These are phyloP conservation scores for Oxyura jamaicensis DNA, from an alignment of 2,113 vertebrate genomes.

Conservation along the genomic window DNA sequence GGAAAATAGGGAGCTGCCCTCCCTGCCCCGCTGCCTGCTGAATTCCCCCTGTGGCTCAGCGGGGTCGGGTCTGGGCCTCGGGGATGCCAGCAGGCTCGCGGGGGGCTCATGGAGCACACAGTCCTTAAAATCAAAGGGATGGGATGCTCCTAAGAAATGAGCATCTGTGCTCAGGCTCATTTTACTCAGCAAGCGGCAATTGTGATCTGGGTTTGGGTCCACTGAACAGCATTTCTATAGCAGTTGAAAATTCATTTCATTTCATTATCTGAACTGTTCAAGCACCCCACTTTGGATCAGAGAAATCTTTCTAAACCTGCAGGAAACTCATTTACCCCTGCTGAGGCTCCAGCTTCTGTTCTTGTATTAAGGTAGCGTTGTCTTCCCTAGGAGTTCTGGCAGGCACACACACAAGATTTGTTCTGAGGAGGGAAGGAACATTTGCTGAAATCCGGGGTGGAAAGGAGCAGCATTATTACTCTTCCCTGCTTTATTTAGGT, in stretches of 20 bases:
- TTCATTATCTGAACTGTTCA: constrained; percentile 68
- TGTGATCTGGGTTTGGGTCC: constrained; percentile 2
- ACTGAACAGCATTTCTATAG: constrained; percentile 33
- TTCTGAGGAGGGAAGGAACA: background rate
- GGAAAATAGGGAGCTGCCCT: too few species aligned
- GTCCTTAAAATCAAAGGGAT: background rate
- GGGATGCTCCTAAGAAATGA: background rate
- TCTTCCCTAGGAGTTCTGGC: background rate
- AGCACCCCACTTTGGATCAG: constrained; percentile 51
- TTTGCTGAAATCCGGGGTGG: background rate
- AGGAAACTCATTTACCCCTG: constrained; percentile 70
- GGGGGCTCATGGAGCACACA: background rate
- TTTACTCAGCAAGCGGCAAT: constrained; percentile 13
- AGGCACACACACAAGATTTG: background rate
- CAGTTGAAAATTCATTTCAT: constrained; percentile 66
- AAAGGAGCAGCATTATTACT: background rate
- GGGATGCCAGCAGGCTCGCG: background rate
- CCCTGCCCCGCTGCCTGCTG: background rate
- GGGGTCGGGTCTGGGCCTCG: background rate
- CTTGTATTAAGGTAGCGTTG: background rate
- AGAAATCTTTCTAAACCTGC: constrained; percentile 66
- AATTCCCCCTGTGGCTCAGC: too few species aligned
- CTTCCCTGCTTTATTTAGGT: constrained; percentile 14
- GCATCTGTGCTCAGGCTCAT: constrained; percentile 23
- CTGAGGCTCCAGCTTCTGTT: constrained; percentile 58